phyloP scores from a whole-genome alignment of 2,888 invertebrate species.

The Apamea crenata region DNA sequence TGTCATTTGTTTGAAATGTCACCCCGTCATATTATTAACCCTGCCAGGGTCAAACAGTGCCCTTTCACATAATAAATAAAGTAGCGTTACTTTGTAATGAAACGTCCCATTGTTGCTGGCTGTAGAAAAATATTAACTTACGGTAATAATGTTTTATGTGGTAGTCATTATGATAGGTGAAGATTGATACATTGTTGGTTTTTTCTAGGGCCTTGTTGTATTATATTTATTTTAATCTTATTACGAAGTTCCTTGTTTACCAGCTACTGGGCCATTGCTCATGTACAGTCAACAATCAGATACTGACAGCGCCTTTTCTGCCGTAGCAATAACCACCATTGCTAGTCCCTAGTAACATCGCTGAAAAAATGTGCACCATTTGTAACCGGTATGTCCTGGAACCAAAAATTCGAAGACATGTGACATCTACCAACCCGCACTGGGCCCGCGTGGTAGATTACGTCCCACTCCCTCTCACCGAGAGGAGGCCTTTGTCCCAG shows the following conservation, averaged over 20 bases:
- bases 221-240: conserved; percentile 1
- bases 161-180: conserved; percentile 37
- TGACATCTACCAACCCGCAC: too few species aligned
- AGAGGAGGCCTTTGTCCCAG: too few species aligned
- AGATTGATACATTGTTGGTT: conserved; percentile 50
- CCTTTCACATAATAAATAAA: conserved; percentile 68
- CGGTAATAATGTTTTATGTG: conserved; percentile 62
- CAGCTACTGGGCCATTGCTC: not conserved
- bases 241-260: conserved; percentile 1
- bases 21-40: conserved; percentile 57
- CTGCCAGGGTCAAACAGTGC: conserved; percentile 56
- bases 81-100: conserved; percentile 74
- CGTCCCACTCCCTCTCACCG: too few species aligned
- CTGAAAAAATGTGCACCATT: too few species aligned
- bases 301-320: too few species aligned
- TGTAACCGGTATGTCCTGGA: too few species aligned
- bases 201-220: conserved; percentile 10
- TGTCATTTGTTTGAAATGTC: conserved; percentile 57
- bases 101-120: conserved; percentile 70
- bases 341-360: too few species aligned
- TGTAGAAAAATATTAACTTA: conserved; percentile 65
- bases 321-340: too few species aligned
- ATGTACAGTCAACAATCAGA: too few species aligned
- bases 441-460: too few species aligned
- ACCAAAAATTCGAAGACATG: too few species aligned